Evolutionary conservation across 2,888 invertebrate species (phyloP), one percentile per base, ranked within the genome.

Genomic region (Cylloceria caligata): DNA sequence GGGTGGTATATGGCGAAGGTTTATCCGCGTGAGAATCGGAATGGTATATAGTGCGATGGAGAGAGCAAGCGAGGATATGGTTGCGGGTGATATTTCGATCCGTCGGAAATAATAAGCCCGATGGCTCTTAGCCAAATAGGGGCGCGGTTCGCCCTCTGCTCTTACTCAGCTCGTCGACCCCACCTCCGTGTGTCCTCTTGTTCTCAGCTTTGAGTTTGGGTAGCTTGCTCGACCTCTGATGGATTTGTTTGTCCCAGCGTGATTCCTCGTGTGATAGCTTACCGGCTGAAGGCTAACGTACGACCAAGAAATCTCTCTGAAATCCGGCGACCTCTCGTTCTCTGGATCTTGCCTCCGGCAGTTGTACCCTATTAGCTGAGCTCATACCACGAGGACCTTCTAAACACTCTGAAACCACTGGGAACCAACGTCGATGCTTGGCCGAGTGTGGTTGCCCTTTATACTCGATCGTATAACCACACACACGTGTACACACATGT

Each of bases 101-200:
- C 81, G 86, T 85, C 86, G 83, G 88, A 88, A 88, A 88, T 89
- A 89, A 89, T 89, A 89, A 89, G 84, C 86, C 76, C 72, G 74
- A 80, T 89, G 89, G 89, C 89, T 89, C 88, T 88, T 85, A 88
- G 89, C 89, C 89, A 89, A 88, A 89, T 86, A 87, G 85, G 84
- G 85, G 79, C 68, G 81, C 81, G 81, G 82, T 81, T 80, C 71
- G 55, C 49, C 69, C 74, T 81, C 64, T 65, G 69, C 67, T 75
- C 45, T 67, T 45, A 64, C 77, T 78, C 82, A 39, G 74, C 65
- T 74, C 49, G 19, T 75, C 69, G 27, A 19, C 49, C 65, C 49
- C 36, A 30, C 24, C 42, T 11, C 5, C 16, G 11, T 55, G 30
- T 34, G 27, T 45, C 21, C 36, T 69, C 42, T 34, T 64, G 19